phyloP scores from a whole-genome alignment of 2,113 vertebrate species.

The Hiodon tergisus region DNA sequence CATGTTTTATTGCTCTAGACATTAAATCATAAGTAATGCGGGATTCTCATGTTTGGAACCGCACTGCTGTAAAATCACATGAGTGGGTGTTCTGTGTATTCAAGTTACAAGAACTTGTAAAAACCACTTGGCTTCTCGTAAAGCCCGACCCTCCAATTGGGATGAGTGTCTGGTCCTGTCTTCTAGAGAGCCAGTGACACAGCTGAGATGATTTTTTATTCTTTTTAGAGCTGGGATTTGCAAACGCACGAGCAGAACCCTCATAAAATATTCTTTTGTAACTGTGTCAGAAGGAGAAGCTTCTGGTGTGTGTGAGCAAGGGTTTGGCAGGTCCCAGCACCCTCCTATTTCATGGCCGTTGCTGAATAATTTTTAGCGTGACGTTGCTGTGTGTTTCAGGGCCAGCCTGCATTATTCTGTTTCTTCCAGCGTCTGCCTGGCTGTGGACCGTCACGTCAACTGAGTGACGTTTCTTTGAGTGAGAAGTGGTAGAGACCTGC shows the following conservation, averaged over 20 bases:
- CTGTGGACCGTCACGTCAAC: too few relatives aligned
- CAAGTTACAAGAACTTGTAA: too few relatives aligned
- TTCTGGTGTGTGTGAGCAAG: neutral
- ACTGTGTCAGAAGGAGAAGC: conserved; percentile 41
- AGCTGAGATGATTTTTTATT: conserved; percentile 54
- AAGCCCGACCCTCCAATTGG: too few relatives aligned
- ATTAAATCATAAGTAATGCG: conserved; percentile 15
- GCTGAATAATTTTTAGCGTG: neutral
- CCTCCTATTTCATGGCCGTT: neutral
- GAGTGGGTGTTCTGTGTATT: too few relatives aligned
- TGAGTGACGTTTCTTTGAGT: too few relatives aligned
- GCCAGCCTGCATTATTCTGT: too few relatives aligned
- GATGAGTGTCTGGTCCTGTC: too few relatives aligned
- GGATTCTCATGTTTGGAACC: conserved; percentile 16
- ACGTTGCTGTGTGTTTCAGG: neutral
- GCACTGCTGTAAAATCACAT: neutral
- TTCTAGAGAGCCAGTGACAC: conserved; percentile 42
- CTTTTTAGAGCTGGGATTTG: conserved; percentile 51
- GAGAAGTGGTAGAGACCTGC: too few relatives aligned
- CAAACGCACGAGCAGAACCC: conserved; percentile 42
- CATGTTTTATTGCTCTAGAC: conserved; percentile 23
- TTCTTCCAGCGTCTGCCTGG: neutral
- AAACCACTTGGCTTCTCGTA: too few relatives aligned
- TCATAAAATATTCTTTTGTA: conserved; percentile 61
- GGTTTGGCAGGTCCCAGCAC: neutral